phyloP scores from a whole-genome alignment of 2,888 invertebrate genomes.

The Halictus quadricinctus region DNA sequence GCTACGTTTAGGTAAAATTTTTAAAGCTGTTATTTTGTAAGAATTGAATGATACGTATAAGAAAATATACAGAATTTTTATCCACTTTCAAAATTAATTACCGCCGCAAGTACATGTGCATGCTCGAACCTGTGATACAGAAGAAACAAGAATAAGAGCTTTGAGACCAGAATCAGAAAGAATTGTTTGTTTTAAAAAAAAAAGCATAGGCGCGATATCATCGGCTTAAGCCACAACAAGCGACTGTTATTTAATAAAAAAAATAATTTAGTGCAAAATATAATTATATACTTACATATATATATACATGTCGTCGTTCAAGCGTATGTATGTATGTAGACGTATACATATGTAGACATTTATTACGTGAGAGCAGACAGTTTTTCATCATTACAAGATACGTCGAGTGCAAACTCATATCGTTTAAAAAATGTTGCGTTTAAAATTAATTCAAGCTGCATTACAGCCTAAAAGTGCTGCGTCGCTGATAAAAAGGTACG shows the following conservation, averaged over 20 bases:
- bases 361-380: not conserved
- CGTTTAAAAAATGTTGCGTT: conserved; percentile 12
- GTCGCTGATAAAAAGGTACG: conserved; percentile 43
- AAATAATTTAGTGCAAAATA: not conserved
- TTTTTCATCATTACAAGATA: not conserved
- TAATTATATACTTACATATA: not conserved
- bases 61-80: conserved; percentile 13
- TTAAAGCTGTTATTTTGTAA: not conserved
- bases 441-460: not conserved
- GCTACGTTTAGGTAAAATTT: not conserved
- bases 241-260: not conserved
- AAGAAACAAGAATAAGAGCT: conserved; percentile 18
- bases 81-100: conserved; percentile 27
- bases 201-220: not conserved
- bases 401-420: not conserved
- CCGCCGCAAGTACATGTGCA: conserved; percentile 12
- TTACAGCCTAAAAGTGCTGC: not conserved
- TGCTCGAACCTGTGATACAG: not conserved
- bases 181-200: not conserved
- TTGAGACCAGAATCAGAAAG: not conserved
- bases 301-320: not conserved
- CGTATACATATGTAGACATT: not conserved
- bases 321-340: not conserved
- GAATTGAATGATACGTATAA: conserved; percentile 11
- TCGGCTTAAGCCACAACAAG: not conserved